Conservation (phyloP, 1,140 invertebrate species). For the Meloidogyne chitwoodi region DNA sequence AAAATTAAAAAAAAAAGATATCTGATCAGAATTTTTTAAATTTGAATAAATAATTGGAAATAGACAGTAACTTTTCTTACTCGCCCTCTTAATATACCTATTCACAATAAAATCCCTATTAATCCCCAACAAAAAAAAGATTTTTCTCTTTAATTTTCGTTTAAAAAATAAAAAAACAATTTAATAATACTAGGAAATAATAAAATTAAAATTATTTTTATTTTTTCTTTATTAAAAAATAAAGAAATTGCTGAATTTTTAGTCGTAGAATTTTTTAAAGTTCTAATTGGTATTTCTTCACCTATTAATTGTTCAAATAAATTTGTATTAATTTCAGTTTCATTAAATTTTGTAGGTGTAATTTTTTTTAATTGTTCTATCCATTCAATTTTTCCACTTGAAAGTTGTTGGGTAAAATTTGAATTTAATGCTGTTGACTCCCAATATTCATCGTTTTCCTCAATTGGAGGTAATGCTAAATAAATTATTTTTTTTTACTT, state of each 20-base stretch:
- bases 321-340: slow-evolving; percentile 2
- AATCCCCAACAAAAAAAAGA: too few relatives aligned
- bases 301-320: slow-evolving; percentile 2
- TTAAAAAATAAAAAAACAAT: background rate
- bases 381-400: slow-evolving; percentile 34
- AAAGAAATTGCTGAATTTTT: background rate
- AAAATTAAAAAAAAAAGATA: too few relatives aligned
- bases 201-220: background rate
- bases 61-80: too few relatives aligned
- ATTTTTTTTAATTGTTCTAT: slow-evolving; percentile 24
- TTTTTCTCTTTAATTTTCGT: too few relatives aligned
- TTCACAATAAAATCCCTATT: too few relatives aligned
- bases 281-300: background rate
- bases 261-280: background rate
- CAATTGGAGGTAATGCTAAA: background rate
- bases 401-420: slow-evolving; percentile 27
- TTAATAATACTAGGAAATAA: background rate
- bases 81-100: too few relatives aligned
- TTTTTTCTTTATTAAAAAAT: background rate
- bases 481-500: background rate
- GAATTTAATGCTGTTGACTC: background rate
- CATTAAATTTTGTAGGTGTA: background rate
- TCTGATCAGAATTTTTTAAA: too few relatives aligned
- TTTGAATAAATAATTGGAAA: too few relatives aligned
- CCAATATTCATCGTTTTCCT: background rate